A percentile compares a stretch with the other conserved stretches of the same genome.
Evolutionary conservation across 2,888 invertebrate genomes (phyloP).

Genomic region (Ceramica pisi): DNA sequence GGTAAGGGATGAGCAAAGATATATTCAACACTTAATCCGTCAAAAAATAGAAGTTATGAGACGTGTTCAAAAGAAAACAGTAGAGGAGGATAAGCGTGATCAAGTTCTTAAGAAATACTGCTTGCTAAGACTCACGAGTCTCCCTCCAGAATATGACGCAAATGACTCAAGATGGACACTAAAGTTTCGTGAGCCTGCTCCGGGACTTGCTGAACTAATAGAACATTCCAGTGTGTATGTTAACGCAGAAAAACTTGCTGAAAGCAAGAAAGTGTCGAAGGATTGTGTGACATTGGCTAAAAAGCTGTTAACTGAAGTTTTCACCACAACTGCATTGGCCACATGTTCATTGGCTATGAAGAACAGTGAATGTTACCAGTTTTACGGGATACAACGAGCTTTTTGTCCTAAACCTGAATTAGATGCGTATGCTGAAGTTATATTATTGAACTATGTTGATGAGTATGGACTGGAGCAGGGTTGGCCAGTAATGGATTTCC

Average conservation of each 20-base stretch:
- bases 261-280: background rate
- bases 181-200: background rate
- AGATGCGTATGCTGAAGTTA: conserved; percentile 10
- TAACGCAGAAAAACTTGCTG: background rate
- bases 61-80: background rate
- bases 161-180: conserved; percentile 27
- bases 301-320: too few relatives aligned
- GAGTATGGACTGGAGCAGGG: background rate
- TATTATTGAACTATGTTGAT: conserved; percentile 5
- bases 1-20: background rate
- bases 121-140: background rate
- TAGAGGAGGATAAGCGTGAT: background rate
- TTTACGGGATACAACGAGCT: background rate
- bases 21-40: background rate
- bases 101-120: background rate
- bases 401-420: background rate
- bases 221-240: background rate
- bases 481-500: background rate
- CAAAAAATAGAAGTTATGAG: background rate
- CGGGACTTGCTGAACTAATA: background rate
- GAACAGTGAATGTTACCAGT: background rate
- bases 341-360: conserved; percentile 1
- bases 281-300: background rate
- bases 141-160: conserved; percentile 8
- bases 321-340: too few relatives aligned